phyloP scores from a whole-genome alignment of 2,797 vertebrate genomes.

The Rhincodon typus region DNA sequence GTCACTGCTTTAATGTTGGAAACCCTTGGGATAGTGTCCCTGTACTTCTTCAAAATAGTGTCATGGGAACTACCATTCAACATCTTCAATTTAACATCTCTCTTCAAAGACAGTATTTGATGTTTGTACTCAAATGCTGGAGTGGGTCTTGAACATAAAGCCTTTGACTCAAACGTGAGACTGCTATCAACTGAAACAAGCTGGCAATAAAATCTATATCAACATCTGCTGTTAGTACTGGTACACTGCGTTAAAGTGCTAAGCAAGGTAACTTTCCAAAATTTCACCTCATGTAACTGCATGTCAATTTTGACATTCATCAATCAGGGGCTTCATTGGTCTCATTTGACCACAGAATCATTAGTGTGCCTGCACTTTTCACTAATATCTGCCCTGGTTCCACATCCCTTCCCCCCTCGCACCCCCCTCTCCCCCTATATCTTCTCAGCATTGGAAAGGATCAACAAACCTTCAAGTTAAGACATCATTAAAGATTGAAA shows the following conservation, averaged over 20 bases:
- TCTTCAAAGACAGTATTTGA: no score
- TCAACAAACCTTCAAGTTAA: not conserved
- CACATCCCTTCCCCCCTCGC: rapidly evolving
- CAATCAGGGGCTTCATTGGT: not conserved
- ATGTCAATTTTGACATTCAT: not conserved
- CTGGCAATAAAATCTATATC: not conserved
- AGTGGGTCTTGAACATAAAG: no score
- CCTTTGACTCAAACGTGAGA: no score
- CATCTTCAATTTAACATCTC: no score
- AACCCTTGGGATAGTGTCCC: not conserved
- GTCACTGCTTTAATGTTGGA: not conserved
- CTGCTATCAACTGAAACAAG: no score
- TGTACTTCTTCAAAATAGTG: no score
- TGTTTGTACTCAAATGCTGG: no score
- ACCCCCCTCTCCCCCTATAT: not conserved
- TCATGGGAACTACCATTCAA: no score
- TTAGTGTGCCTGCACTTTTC: not conserved
- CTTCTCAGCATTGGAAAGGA: not conserved
- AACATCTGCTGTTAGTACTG: not conserved
- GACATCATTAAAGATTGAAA: not conserved
- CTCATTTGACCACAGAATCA: not conserved
- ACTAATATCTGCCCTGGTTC: not conserved
- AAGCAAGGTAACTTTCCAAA: not conserved
- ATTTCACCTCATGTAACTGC: not conserved
- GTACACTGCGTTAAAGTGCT: not conserved